These are phyloP conservation scores for Lates japonicus DNA, from an alignment of 2,797 vertebrate genomes.

Conservation along the genomic window DNA sequence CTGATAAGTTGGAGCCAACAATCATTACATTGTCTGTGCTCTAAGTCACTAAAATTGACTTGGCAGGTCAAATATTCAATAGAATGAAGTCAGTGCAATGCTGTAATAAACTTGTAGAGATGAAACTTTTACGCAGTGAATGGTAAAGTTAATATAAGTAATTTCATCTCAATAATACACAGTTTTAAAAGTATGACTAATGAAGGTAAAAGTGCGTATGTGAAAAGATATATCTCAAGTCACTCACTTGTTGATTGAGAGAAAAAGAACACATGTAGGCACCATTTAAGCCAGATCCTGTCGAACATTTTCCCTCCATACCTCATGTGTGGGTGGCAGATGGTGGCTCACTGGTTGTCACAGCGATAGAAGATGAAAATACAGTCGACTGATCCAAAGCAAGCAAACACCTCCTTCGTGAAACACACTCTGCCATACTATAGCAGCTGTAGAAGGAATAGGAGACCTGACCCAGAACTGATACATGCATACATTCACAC, in stretches of 20 bases:
- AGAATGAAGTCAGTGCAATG: slow-evolving; percentile 30
- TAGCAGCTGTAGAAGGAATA: slow-evolving; percentile 28
- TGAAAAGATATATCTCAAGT: slow-evolving; percentile 3
- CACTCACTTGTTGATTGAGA: slow-evolving; percentile 45
- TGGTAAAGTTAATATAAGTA: slow-evolving; percentile 38
- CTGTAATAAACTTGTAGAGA: slow-evolving; percentile 43
- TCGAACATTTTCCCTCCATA: slow-evolving; percentile 57
- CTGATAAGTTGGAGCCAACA: slow-evolving; percentile 67
- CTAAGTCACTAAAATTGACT: slow-evolving; percentile 65
- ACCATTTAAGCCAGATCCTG: slow-evolving; percentile 48
- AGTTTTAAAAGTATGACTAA: slow-evolving; percentile 33
- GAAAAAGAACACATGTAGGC: slow-evolving; percentile 30
- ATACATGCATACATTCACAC: slow-evolving; percentile 1
- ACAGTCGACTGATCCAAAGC: slow-evolving; percentile 64
- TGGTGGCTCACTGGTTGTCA: slow-evolving; percentile 68
- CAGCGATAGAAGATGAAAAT: slow-evolving; percentile 65
- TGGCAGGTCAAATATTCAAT: slow-evolving; percentile 61
- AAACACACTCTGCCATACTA: slow-evolving; percentile 29
- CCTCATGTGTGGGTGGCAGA: slow-evolving; percentile 72
- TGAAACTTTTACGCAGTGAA: slow-evolving; percentile 56
- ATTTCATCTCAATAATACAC: slow-evolving; percentile 21
- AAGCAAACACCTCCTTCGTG: slow-evolving; percentile 54
- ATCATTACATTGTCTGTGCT: slow-evolving; percentile 67
- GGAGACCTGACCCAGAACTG: neutral
- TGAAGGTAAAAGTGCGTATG: neutral